phyloP scores from a whole-genome alignment of 2,113 vertebrate species.

The Oxygymnocypris stewartii region DNA sequence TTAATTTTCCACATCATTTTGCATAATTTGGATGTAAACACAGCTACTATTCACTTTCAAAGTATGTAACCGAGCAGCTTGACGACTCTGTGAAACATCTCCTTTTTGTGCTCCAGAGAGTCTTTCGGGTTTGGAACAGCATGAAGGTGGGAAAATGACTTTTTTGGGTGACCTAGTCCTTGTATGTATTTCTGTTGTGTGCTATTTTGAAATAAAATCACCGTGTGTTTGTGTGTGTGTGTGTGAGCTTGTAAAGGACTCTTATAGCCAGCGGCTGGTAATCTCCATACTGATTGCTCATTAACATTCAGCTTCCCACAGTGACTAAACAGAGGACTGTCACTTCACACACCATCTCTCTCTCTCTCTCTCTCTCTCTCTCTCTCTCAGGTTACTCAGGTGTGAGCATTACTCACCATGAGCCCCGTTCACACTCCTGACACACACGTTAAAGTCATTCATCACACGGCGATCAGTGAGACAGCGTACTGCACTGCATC shows the following conservation, averaged over 20 bases:
- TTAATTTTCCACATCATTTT: not conserved
- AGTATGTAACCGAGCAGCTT: not conserved
- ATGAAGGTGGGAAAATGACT: not conserved
- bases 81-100: not conserved
- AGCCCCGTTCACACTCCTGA: not conserved
- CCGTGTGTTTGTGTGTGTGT: not conserved
- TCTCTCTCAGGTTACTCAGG: slow-evolving; percentile 27
- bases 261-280: slow-evolving; percentile 37
- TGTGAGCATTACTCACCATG: slow-evolving; percentile 20
- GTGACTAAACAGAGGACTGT: slow-evolving; percentile 26
- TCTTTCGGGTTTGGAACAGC: not conserved
- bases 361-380: slow-evolving; percentile 24
- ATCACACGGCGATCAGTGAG: not conserved
- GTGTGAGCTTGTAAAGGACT: slow-evolving; percentile 31
- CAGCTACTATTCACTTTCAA: not conserved
- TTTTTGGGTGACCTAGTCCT: slow-evolving; percentile 4
- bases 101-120: not conserved
- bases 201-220: slow-evolving; percentile 3
- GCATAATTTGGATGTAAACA: not conserved
- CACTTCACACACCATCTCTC: not conserved
- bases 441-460: not conserved
- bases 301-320: slow-evolving; percentile 43
- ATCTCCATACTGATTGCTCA: slow-evolving; percentile 46
- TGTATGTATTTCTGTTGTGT: slow-evolving; percentile 1
- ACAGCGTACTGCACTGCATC: not conserved